These are phyloP conservation scores for Drosophila quadrilineata DNA, from an alignment of 1,140 invertebrate species.

Conservation along the genomic window DNA sequence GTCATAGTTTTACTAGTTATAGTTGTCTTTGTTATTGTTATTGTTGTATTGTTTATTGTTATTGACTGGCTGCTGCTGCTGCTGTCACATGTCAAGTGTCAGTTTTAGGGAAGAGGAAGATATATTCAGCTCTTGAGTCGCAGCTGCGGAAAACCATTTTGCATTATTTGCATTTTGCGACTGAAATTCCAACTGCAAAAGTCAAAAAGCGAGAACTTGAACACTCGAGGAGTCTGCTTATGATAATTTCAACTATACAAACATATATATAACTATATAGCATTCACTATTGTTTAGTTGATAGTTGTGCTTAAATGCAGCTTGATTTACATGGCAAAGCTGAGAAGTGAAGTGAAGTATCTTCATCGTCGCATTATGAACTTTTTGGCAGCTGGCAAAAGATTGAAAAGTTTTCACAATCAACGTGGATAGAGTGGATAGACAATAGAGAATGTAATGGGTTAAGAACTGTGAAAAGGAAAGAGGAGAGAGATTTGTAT, in stretches of 20 bases:
- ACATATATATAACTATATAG: slow-evolving; percentile 5
- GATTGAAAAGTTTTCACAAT: slow-evolving; percentile 17
- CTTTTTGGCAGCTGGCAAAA: slow-evolving; percentile 24
- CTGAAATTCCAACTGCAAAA: slow-evolving; percentile 35
- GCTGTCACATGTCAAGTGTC: slow-evolving; percentile 69
- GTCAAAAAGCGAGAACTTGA: slow-evolving; percentile 22
- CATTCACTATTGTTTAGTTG: neutral
- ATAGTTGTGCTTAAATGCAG: slow-evolving; percentile 8
- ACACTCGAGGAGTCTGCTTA: slow-evolving; percentile 59
- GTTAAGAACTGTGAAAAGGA: slow-evolving; percentile 1
- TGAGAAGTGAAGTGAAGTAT: slow-evolving; percentile 2
- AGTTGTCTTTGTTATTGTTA: slow-evolving; percentile 10
- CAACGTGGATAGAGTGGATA: neutral
- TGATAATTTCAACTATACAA: slow-evolving; percentile 52
- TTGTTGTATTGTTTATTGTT: slow-evolving; percentile 37
- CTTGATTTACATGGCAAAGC: slow-evolving; percentile 44
- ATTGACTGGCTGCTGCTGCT: slow-evolving; percentile 64
- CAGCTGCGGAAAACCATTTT: slow-evolving; percentile 69
- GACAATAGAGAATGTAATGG: slow-evolving; percentile 4
- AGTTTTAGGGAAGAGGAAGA: slow-evolving; percentile 39
- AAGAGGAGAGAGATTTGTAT: neutral
- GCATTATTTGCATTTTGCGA: slow-evolving; percentile 56
- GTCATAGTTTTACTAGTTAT: too few relatives aligned
- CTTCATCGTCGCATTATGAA: slow-evolving; percentile 2
- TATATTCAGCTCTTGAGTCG: slow-evolving; percentile 26